Conservation (phyloP, 2,888 invertebrate species). For the Gandaritis pyraliata region DNA sequence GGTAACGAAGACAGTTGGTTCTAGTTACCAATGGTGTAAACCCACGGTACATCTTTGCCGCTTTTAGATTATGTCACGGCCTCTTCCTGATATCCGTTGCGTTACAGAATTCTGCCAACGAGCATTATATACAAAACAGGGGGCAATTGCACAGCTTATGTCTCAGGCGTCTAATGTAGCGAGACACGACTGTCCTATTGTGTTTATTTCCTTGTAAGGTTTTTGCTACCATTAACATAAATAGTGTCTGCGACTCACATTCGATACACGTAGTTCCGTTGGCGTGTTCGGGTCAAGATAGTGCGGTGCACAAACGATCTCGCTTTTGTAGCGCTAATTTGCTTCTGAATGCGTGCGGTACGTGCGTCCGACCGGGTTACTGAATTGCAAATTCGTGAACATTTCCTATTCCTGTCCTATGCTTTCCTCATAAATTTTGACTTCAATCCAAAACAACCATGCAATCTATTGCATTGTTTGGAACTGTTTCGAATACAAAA, state of each 20-base stretch:
- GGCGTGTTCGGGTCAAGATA: conserved; percentile 61
- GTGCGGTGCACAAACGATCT: conserved; percentile 52
- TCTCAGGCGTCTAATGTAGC: conserved; percentile 75
- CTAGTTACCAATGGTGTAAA: conserved; percentile 32
- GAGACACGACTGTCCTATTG: conserved; percentile 81
- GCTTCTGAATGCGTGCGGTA: conserved; percentile 55
- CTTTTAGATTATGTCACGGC: conserved; percentile 71
- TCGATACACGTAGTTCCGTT: conserved; percentile 67
- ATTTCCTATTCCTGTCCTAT: conserved; percentile 32
- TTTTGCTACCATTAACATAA: conserved; percentile 81
- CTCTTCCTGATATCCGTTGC: conserved; percentile 72
- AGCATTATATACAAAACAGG: conserved; percentile 80
- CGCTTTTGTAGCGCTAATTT: conserved; percentile 57
- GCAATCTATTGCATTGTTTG: conserved; percentile 34
- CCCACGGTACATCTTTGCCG: conserved; percentile 63
- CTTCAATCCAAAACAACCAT: conserved; percentile 34
- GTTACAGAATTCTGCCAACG: conserved; percentile 77
- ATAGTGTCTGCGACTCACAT: conserved; percentile 74
- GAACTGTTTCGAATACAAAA: conserved; percentile 41
- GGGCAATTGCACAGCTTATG: conserved; percentile 72
- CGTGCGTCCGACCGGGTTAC: conserved; percentile 43
- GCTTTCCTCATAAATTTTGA: conserved; percentile 38
- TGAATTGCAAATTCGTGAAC: conserved; percentile 47
- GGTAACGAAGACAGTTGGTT: conserved; percentile 62
- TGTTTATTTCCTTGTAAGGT: conserved; percentile 80